phyloP scores from a whole-genome alignment of 92 coral and sea anemone species.

The Porites rus region DNA sequence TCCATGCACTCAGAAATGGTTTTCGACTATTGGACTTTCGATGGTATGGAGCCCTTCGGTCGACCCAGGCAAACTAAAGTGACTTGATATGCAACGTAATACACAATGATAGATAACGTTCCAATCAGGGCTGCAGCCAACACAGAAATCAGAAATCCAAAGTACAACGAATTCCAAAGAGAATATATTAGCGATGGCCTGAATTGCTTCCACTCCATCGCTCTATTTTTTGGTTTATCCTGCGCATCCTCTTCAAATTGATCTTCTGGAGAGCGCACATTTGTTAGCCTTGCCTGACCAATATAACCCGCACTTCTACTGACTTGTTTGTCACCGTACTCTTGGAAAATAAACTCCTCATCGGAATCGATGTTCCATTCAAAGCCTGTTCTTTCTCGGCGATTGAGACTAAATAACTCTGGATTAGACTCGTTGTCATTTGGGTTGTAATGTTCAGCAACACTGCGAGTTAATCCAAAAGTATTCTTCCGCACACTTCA shows the following conservation, averaged over 20 bases:
- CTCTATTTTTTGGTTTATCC: background rate
- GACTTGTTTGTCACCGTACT: background rate
- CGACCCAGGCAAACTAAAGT: background rate
- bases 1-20: background rate
- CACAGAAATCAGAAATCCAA: background rate
- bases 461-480: background rate
- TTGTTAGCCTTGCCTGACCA: background rate
- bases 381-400: background rate
- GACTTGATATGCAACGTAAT: background rate
- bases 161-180: conserved; percentile 1
- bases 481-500: background rate
- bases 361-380: background rate
- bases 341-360: background rate
- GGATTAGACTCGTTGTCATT: background rate
- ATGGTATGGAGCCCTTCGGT: background rate
- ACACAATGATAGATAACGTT: background rate
- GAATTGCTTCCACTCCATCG: conserved; percentile 1
- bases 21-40: conserved; percentile 1
- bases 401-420: background rate
- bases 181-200: background rate
- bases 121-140: background rate
- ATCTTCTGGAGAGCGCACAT: background rate
- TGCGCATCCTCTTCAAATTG: background rate
- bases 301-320: background rate
- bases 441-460: background rate